Percentiles rank a stretch among this genome's conserved stretches.
phyloP scores from a whole-genome alignment of 2,797 vertebrate genomes.

The Sebastiscus tertius region DNA sequence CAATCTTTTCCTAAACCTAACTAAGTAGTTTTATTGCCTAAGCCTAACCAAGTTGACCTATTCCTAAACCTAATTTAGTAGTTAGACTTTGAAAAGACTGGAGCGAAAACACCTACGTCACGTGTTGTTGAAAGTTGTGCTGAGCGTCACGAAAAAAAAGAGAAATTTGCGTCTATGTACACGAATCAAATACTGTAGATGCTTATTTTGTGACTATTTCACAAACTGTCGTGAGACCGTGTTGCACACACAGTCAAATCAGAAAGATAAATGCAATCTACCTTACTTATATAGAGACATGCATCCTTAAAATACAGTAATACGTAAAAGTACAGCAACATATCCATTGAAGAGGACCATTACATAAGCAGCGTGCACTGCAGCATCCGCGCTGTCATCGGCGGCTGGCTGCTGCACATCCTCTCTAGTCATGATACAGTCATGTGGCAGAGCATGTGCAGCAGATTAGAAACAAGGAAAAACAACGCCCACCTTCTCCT shows the following conservation, averaged over 20 bases:
- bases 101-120: too few relatives aligned
- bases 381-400: constrained; percentile 15
- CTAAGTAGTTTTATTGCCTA: too few relatives aligned
- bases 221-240: too few relatives aligned
- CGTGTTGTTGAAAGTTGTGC: too few relatives aligned
- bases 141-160: too few relatives aligned
- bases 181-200: too few relatives aligned
- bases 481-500: constrained; percentile 84
- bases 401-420: constrained; percentile 23
- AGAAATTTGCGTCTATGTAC: too few relatives aligned
- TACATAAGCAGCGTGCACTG: constrained; percentile 36
- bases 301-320: background rate
- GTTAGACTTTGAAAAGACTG: too few relatives aligned
- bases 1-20: too few relatives aligned
- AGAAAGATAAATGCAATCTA: background rate
- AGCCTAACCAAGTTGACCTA: too few relatives aligned
- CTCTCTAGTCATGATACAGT: constrained; percentile 46
- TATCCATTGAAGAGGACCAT: background rate
- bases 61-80: too few relatives aligned
- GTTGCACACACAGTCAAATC: background rate
- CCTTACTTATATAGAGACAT: background rate
- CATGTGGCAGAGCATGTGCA: constrained; percentile 72
- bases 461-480: constrained; percentile 51
- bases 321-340: background rate
- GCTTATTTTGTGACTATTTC: too few relatives aligned